Base-by-base conservation (phyloP, 2,797 vertebrate genomes). In the Pangasius sanitwongsei region DNA sequence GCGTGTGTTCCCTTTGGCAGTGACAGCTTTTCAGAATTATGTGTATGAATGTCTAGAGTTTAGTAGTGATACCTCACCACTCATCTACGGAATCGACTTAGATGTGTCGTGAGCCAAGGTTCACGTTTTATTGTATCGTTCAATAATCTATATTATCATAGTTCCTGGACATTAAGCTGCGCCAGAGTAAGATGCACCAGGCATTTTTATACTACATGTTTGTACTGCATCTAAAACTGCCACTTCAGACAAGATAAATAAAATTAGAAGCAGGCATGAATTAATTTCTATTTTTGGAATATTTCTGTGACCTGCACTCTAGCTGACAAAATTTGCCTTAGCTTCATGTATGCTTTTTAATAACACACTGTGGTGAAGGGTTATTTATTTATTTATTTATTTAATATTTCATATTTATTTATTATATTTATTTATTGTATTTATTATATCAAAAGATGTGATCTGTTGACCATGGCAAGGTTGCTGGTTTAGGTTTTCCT, bases 1-100 rank as follows among this genome's bases (percentile, higher is more conserved):
- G 70, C n/a, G 48, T 48, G 31, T 61, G 80, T 72, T 44, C 18
- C 15, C 3, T 72, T 37, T 72, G 53, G n/a, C 20, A 81, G 61
- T 87, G 59, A 63, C 48, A 70, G 28, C 48, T 25, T 67, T 87
- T 82, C 34, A 82, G 34, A 7, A 41, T 81, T 37, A 57, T 81
- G 53, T 80, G 50, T 34, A 80, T 81, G 31, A 81, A 81, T 57
- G 53, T 34, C 48, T 53, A 34, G 53, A 57, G 16, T 57, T n/a
- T 4, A 78, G 75, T 20, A 18, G 6, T 53, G 50, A 57, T 18
- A 80, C 50, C 50, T 34, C 48, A 31, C n/a, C 7, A 8, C 77
- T 34, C n/a, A 53, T 80, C 48, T 78, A 5, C 16, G 20, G 16
- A 55, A 80, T 80, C 12, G n/a, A 59, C n/a, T 34, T 34, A 28